These are phyloP conservation scores for Odontamblyopus lacepedii DNA, from an alignment of 2,797 vertebrate genomes.

Conservation along the genomic window DNA sequence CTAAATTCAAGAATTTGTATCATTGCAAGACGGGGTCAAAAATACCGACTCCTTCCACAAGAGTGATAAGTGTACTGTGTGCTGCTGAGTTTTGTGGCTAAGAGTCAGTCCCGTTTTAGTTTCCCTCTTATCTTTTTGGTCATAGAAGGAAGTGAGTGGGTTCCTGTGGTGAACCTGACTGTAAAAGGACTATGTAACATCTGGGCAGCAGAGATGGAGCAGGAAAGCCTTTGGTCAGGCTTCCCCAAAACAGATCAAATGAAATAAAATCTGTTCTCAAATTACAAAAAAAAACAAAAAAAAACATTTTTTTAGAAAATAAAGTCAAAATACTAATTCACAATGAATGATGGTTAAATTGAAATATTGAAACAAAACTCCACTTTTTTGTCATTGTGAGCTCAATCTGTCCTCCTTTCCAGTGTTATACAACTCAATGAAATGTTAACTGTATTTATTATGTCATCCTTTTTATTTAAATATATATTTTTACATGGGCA, in stretches of 20 bases:
- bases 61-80: not conserved
- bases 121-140: not conserved
- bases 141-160: not conserved
- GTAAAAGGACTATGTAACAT: not conserved
- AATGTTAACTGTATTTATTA: too few species aligned
- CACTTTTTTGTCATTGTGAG: too few species aligned
- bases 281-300: not conserved
- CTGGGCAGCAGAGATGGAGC: constrained; percentile 4
- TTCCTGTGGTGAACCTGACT: not conserved
- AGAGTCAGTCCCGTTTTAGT: not conserved
- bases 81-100: not conserved
- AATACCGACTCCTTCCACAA: not conserved
- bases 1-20: not conserved
- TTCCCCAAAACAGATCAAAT: constrained; percentile 1
- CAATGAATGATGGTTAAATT: too few species aligned
- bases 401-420: too few species aligned
- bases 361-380: too few species aligned
- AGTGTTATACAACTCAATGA: too few species aligned
- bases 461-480: too few species aligned
- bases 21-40: not conserved
- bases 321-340: not conserved
- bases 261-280: not conserved
- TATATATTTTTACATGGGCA: too few species aligned
- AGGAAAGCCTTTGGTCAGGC: not conserved
- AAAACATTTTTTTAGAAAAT: not conserved